Evolutionary conservation across 2,113 vertebrate species (phyloP), one percentile per base, ranked within the genome.

Genomic region (Anthoscopus minutus): DNA sequence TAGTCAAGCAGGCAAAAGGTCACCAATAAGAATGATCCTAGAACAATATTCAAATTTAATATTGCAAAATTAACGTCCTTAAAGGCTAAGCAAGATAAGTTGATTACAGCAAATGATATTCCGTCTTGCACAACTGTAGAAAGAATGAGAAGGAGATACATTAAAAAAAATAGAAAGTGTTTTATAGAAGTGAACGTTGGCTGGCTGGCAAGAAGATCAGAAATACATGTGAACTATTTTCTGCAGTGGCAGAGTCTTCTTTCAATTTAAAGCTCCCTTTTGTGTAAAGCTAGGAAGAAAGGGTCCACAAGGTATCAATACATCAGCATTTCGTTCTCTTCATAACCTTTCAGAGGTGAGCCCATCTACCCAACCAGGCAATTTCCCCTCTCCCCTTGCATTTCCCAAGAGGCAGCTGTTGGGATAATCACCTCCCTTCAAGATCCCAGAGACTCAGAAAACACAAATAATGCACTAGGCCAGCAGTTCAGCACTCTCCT

Each of bases 401-500:
- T 53, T 89, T 71, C 91, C 90, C 90, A 88, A 78, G 87, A 89
- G 89, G 76, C 44, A 57, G 57, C 53, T 79, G 54, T 88, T 79
- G 95, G 91, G 88, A 92, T 93, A 97, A 96, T 97, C 94, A 93
- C 92, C 94, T 95, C 82, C 82, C 92, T 95, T 92, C 93, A 92
- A 88, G 90, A 90, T 90, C 65, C 69, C 3, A 1, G 81, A 94
- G 94, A 81, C 77, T 78, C 82, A 84, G 82, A 93, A 88, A 95
- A 90, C 72, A 96, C 93, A 94, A 94, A 93, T 96, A 95, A 96
- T 86, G 88, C 57, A 93, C 89, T 45, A 78, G 92, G 86, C 86
- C 94, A 95, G 93, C 90, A 96, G 94, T 93, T 96, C 88, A 95
- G 86, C 94, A 95, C 90, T 97, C 92, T 94, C 65, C 88, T 96